These are phyloP conservation scores for Corydoras maculifer DNA, from an alignment of 2,113 vertebrate species.

Conservation along the genomic window DNA sequence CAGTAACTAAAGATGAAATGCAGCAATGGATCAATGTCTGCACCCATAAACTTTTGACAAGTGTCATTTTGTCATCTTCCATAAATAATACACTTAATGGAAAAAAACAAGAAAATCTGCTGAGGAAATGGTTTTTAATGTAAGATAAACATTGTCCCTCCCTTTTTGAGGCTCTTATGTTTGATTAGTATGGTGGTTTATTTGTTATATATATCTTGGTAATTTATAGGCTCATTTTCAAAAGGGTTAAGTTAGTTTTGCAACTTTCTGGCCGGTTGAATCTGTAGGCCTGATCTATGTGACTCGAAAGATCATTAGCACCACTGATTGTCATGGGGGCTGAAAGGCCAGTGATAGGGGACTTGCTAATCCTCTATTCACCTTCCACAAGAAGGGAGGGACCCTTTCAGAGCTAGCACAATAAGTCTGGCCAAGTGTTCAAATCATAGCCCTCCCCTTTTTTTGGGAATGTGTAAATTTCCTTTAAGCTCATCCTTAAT, in stretches of 20 bases:
- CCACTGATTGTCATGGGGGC: constrained; percentile 29
- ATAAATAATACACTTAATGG: too few species aligned
- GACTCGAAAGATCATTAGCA: constrained; percentile 21
- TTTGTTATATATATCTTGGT: too few species aligned
- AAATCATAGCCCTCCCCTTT: constrained; percentile 30
- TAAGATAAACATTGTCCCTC: too few species aligned
- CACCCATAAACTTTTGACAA: too few species aligned
- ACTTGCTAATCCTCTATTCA: constrained; percentile 37
- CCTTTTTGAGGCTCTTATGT: too few species aligned
- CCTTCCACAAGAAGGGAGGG: constrained; percentile 22
- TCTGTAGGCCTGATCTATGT: neutral
- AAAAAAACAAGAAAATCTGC: too few species aligned
- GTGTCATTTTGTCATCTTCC: too few species aligned
- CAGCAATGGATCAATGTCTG: too few species aligned
- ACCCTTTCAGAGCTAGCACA: constrained; percentile 33
- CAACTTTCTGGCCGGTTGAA: neutral
- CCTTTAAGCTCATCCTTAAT: constrained; percentile 8
- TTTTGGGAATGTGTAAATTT: constrained; percentile 4
- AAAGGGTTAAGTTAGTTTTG: neutral
- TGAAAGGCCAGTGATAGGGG: constrained; percentile 39
- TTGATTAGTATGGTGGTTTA: too few species aligned
- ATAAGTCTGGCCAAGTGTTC: constrained; percentile 23
- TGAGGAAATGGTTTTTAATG: too few species aligned
- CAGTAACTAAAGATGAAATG: too few species aligned
- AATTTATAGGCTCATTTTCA: neutral